These are phyloP conservation scores for Gnathonemus echidnorhynchus DNA, from an alignment of 2,113 vertebrate species.

Conservation along the genomic window DNA sequence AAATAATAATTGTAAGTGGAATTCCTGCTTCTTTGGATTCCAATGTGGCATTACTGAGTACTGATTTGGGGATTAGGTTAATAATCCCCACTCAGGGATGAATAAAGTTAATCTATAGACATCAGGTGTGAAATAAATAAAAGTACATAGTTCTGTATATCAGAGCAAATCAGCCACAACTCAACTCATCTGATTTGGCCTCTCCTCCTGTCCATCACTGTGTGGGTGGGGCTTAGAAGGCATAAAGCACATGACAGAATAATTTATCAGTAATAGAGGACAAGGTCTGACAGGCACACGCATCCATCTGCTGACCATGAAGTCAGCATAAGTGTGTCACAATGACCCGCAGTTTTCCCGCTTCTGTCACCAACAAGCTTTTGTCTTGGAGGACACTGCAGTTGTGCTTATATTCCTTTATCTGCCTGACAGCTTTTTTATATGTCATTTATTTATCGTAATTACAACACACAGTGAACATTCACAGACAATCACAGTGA, in stretches of 20 bases:
- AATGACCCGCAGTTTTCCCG: background rate
- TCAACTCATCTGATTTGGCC: background rate
- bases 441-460: background rate
- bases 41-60: no score
- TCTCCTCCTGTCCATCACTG: background rate
- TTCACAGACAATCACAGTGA: background rate
- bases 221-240: no score
- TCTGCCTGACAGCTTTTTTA: background rate
- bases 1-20: no score
- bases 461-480: background rate
- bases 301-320: background rate
- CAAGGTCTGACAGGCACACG: background rate
- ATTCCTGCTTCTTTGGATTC: no score
- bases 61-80: no score
- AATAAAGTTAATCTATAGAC: background rate
- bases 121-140: background rate
- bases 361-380: background rate
- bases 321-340: background rate
- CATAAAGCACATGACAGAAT: background rate
- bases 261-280: background rate
- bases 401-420: background rate
- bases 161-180: background rate
- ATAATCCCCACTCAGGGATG: background rate
- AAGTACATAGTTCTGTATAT: background rate
- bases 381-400: background rate